A percentile compares a stretch with the other conserved stretches of the same genome.
Evolutionary conservation across 2,113 vertebrate genomes (phyloP).

Genomic region (Prinia subflava): DNA sequence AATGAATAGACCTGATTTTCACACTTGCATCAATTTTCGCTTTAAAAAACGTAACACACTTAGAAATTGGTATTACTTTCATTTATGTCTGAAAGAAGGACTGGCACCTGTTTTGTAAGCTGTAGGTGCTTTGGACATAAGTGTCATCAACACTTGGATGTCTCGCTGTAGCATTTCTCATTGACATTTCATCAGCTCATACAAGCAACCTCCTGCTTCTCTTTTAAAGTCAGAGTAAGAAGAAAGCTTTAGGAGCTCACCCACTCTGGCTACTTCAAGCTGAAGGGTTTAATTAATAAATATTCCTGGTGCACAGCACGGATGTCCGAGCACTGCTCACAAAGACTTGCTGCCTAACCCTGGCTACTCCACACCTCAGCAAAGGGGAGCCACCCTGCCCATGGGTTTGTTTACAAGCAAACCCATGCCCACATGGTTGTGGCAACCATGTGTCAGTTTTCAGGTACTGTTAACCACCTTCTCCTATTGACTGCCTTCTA

Average conservation of each 20-base stretch:
- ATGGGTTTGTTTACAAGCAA: too few species aligned
- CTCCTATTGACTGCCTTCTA: neutral
- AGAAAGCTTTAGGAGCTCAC: neutral
- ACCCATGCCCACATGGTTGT: too few species aligned
- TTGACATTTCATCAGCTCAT: neutral
- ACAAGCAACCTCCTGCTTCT: neutral
- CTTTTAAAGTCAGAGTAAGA: neutral
- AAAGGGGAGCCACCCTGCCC: neutral
- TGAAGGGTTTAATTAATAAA: neutral
- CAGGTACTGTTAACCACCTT: neutral
- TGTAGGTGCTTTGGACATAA: neutral
- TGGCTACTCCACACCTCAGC: neutral
- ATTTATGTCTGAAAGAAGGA: neutral
- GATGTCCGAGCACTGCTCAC: neutral
- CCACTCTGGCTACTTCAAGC: neutral
- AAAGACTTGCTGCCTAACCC: neutral
- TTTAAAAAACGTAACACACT: neutral
- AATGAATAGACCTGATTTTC: neutral
- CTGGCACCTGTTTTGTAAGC: neutral
- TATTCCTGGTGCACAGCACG: accelerated
- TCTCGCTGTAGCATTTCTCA: neutral
- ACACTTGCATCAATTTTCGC: neutral
- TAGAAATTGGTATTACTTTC: neutral
- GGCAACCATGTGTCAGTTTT: neutral
- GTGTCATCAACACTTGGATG: neutral